Evolutionary conservation across 1,140 invertebrate species (phyloP).

Genomic region (Brachionus paranguensis): DNA sequence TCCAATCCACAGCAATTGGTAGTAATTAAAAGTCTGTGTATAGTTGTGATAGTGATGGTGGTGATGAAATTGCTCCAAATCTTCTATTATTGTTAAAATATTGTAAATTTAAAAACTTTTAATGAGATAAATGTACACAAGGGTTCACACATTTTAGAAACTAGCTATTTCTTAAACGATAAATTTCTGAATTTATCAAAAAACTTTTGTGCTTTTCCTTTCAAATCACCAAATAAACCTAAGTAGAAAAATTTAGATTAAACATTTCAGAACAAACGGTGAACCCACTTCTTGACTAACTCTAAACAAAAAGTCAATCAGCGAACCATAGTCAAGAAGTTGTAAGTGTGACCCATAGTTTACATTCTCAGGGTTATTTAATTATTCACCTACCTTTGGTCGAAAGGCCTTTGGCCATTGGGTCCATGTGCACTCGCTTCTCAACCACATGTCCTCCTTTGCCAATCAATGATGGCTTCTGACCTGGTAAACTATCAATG

Average conservation of each 20-base stretch:
- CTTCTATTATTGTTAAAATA: background rate
- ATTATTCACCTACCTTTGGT: slow-evolving; percentile 7
- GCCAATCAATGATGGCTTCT: background rate
- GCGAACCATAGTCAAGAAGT: background rate
- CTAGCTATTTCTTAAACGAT: background rate
- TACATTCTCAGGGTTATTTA: background rate
- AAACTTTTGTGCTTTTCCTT: slow-evolving; percentile 27
- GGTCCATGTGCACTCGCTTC: background rate
- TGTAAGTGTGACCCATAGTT: slow-evolving; percentile 7
- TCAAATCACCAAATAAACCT: slow-evolving; percentile 16
- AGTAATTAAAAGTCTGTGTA: background rate
- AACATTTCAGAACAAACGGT: background rate
- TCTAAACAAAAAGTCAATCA: background rate
- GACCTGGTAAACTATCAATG: slow-evolving; percentile 6
- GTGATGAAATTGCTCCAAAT: slow-evolving; percentile 8
- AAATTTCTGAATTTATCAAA: slow-evolving; percentile 27
- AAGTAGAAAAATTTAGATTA: background rate
- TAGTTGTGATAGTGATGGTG: slow-evolving; percentile 23
- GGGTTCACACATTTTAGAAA: slow-evolving; percentile 1
- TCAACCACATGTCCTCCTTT: slow-evolving; percentile 4
- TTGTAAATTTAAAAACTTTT: background rate
- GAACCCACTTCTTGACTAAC: background rate
- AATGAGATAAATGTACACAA: background rate
- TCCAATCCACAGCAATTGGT: slow-evolving; percentile 23
- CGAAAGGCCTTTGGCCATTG: background rate